Conservation (phyloP, 1,140 invertebrate genomes). For the Lethocerus indicus region DNA sequence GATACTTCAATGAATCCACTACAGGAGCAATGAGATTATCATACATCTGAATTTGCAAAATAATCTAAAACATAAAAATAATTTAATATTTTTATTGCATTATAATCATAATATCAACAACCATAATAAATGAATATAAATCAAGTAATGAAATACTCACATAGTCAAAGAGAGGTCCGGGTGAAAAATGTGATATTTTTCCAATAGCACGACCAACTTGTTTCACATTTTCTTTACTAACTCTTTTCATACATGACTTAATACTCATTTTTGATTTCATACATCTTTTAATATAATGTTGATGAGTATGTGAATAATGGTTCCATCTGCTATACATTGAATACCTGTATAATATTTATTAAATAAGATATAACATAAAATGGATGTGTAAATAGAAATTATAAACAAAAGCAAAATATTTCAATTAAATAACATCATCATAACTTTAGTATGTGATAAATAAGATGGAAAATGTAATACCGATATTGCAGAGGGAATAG, state of each 20-base stretch:
- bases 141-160: too few relatives aligned
- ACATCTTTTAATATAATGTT: conserved; percentile 5
- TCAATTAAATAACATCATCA: too few relatives aligned
- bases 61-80: too few relatives aligned
- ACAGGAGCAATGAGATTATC: conserved; percentile 95
- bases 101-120: too few relatives aligned
- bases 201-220: conserved; percentile 87
- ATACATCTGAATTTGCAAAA: conserved; percentile 89
- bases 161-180: conserved; percentile 93
- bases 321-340: conserved; percentile 13
- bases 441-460: too few relatives aligned
- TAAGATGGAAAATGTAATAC: too few relatives aligned
- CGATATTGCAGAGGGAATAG: conserved; percentile 82
- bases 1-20: conserved; percentile 93
- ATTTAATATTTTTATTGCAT: too few relatives aligned
- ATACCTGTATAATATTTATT: too few relatives aligned
- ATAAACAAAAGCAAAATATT: too few relatives aligned
- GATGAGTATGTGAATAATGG: conserved; percentile 8
- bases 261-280: conserved; percentile 36
- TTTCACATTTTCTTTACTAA: conserved; percentile 98
- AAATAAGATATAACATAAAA: too few relatives aligned
- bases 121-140: too few relatives aligned
- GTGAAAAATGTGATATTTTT: conserved; percentile 91
- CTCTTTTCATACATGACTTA: conserved; percentile 92
- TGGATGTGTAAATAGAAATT: too few relatives aligned